Evolutionary conservation across 37 sponge, comb jelly and placozoan species (phyloP), one percentile per base, ranked within the genome.

Genomic region (Trichoplax adhaerens): DNA sequence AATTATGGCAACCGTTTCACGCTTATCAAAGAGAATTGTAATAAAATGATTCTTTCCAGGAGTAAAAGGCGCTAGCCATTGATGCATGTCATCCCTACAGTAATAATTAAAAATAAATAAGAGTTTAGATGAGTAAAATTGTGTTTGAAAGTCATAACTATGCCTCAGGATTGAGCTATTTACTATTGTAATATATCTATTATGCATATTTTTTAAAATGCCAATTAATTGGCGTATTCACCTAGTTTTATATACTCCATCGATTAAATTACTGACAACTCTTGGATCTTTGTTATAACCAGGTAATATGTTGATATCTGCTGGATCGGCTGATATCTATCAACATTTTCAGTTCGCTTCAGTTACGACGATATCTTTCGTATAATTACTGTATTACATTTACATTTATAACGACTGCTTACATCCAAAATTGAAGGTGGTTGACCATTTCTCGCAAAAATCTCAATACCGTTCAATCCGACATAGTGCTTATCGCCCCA

Each of bases 401-500:
- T 29, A 29, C 29, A 29, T 29, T 29, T 29, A 29, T 29, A 29
- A 48, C 58, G 69, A 3, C 6, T 68, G 55, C 71, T 74, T 57
- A 88, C 94, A 74, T 91, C 62, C 50, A 56, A 48, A 1, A 85
- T 66, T 0, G 49, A 5, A 3, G 92, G 81, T 58, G 51, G 78
- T 47, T 76, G 61, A 48, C 99, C 99, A 46, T 71, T 71, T 8
- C 65, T 78, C 52, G 85, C 83, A 81, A 85, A 97, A 58, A 89
- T 61, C 73, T 97, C 99, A 4, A 97, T 77, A 0, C 99, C 94
- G 12, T 81, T 97, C 56, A 97, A 78, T 0, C 99, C 99, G 29
- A 97, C 83, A 64, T 97, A 97, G 80, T 87, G 83, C 75, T 65
- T 65, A 82, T 97, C 99, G 0, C 94, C 94, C 99, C 99, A 97